phyloP scores from a whole-genome alignment of 2,888 invertebrate species.

The Amorpha juglandis region DNA sequence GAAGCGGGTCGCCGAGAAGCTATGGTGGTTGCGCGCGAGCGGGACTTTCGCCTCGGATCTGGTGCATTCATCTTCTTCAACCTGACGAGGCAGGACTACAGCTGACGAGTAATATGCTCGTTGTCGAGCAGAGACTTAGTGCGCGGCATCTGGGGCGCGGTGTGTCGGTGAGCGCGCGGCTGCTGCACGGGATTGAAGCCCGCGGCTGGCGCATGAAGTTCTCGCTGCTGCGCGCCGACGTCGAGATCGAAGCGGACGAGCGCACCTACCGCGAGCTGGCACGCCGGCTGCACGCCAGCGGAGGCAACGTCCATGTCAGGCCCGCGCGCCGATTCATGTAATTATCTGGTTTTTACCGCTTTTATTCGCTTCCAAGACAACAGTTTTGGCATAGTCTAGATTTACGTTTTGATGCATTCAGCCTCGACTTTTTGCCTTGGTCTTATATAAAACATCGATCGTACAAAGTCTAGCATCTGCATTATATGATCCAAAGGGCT shows the following conservation, averaged over 20 bases:
- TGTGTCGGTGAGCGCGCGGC: conserved; percentile 66
- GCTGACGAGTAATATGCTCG: conserved; percentile 82
- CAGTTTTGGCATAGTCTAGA: background rate
- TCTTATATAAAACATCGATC: background rate
- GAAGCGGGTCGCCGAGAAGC: conserved; percentile 66
- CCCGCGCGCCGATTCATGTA: conserved; percentile 68
- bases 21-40: conserved; percentile 73
- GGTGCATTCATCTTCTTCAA: conserved; percentile 80
- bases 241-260: conserved; percentile 76
- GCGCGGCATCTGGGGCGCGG: conserved; percentile 71
- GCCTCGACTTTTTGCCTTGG: background rate
- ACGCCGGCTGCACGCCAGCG: conserved; percentile 55
- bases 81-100: conserved; percentile 78
- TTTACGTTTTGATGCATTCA: background rate
- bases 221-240: conserved; percentile 70
- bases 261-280: conserved; percentile 70
- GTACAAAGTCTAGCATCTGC: background rate
- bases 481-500: conserved; percentile 13
- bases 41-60: conserved; percentile 65
- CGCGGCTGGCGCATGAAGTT: conserved; percentile 79
- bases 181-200: conserved; percentile 74
- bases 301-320: conserved; percentile 71
- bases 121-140: conserved; percentile 79
- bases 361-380: conserved; percentile 23
- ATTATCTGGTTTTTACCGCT: conserved; percentile 57